Conservation (phyloP, 2,888 invertebrate species). For the Spicauda simplicius region DNA sequence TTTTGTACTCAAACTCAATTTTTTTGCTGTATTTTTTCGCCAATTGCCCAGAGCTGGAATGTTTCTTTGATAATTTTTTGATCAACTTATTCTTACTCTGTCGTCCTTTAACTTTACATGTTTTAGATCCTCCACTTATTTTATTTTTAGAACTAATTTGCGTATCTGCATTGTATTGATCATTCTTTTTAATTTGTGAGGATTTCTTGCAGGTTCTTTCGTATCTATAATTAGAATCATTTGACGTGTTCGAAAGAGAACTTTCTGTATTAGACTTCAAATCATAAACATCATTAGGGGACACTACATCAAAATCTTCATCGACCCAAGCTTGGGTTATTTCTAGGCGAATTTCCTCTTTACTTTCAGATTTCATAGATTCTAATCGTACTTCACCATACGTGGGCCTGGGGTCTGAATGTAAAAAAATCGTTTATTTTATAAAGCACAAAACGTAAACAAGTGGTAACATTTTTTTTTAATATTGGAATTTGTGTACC, state of each 20-base stretch:
- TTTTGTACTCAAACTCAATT: constrained; percentile 46
- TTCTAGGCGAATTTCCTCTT: constrained; percentile 49
- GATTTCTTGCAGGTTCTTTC: constrained; percentile 48
- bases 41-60: constrained; percentile 33
- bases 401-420: constrained; percentile 14
- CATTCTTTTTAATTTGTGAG: constrained; percentile 32
- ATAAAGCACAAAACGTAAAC: too few species aligned
- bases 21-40: constrained; percentile 48
- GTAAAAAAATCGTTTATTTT: too few species aligned
- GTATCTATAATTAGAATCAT: constrained; percentile 44
- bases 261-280: constrained; percentile 47
- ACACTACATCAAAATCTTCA: constrained; percentile 51
- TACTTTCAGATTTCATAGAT: constrained; percentile 32
- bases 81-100: constrained; percentile 48
- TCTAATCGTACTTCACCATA: constrained; percentile 32
- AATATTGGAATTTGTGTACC: neutral
- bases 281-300: constrained; percentile 44
- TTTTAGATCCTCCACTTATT: constrained; percentile 38
- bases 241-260: constrained; percentile 49
- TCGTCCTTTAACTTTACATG: constrained; percentile 46
- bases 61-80: constrained; percentile 47
- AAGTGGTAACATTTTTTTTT: too few species aligned
- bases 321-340: constrained; percentile 63
- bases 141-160: constrained; percentile 17
- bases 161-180: constrained; percentile 36